phyloP scores from a whole-genome alignment of 2,888 invertebrate species.

The Machimus rusticus region DNA sequence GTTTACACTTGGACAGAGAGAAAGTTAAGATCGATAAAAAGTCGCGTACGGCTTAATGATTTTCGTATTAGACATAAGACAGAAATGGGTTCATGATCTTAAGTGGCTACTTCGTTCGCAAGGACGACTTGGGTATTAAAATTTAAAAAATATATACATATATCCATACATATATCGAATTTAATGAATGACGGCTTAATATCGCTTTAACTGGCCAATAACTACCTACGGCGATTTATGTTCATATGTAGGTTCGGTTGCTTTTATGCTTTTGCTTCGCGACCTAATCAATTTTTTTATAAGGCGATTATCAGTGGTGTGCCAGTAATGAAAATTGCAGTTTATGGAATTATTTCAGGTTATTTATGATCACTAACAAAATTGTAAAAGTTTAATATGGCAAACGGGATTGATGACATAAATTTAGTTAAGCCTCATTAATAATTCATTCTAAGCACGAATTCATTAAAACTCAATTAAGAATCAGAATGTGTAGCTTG shows the following conservation, averaged over 20 bases:
- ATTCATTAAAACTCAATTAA: background rate
- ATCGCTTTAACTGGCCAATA: background rate
- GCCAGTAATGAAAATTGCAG: background rate
- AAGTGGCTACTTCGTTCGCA: background rate
- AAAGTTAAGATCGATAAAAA: constrained; percentile 22
- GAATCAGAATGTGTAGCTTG: background rate
- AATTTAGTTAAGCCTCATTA: background rate
- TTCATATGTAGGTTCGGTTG: background rate
- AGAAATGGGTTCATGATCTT: constrained; percentile 10
- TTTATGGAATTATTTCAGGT: background rate
- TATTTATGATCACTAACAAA: background rate
- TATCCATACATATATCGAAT: background rate
- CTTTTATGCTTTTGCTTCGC: background rate
- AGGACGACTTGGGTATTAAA: background rate
- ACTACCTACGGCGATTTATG: background rate
- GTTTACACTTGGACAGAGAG: constrained; percentile 3
- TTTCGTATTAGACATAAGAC: background rate
- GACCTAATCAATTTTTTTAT: background rate
- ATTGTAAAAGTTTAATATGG: background rate
- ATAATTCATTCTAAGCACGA: background rate
- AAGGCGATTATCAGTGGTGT: background rate
- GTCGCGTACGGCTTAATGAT: constrained; percentile 2
- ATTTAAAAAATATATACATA: background rate
- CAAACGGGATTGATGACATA: background rate
- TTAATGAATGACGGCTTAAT: background rate